Percentiles rank a stretch among this genome's conserved stretches.
Conservation (phyloP, 1,140 invertebrate species). For the Saccostrea echinata region DNA sequence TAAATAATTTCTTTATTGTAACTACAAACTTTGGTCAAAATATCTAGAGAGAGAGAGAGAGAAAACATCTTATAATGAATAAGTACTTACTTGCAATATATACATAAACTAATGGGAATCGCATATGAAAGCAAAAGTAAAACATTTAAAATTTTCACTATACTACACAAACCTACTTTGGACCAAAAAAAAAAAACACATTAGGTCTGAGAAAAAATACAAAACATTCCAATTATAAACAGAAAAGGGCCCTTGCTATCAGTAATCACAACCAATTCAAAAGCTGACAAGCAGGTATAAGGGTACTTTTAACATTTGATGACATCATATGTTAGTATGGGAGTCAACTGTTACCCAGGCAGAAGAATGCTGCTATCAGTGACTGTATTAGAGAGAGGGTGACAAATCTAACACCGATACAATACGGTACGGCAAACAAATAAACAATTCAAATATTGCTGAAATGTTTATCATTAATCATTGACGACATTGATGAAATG, state of each 20-base stretch:
- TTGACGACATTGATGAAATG: not conserved
- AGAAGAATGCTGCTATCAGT: not conserved
- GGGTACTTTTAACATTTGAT: slow-evolving; percentile 19
- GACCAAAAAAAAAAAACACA: not conserved
- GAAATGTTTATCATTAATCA: slow-evolving; percentile 19
- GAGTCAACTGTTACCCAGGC: slow-evolving; percentile 13
- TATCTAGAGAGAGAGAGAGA: not conserved
- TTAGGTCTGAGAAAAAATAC: no score
- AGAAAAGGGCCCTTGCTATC: not conserved
- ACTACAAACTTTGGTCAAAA: not conserved
- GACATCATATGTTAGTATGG: slow-evolving; percentile 23
- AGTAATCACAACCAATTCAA: not conserved
- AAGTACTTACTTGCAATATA: not conserved
- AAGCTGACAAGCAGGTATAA: not conserved
- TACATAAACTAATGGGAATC: not conserved
- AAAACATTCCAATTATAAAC: not conserved
- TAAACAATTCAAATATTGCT: slow-evolving; percentile 6
- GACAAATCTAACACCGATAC: slow-evolving; percentile 12
- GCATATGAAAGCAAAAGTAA: not conserved
- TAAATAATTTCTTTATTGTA: no score
- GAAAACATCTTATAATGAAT: not conserved
- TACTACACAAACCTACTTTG: not conserved
- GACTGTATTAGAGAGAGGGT: not conserved
- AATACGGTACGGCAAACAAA: not conserved
- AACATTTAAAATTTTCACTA: not conserved